Percentiles rank a stretch among this genome's conserved stretches.
These are phyloP conservation scores for Drosophila paulistorum DNA, from an alignment of 1,140 invertebrate species.

Conservation along the genomic window DNA sequence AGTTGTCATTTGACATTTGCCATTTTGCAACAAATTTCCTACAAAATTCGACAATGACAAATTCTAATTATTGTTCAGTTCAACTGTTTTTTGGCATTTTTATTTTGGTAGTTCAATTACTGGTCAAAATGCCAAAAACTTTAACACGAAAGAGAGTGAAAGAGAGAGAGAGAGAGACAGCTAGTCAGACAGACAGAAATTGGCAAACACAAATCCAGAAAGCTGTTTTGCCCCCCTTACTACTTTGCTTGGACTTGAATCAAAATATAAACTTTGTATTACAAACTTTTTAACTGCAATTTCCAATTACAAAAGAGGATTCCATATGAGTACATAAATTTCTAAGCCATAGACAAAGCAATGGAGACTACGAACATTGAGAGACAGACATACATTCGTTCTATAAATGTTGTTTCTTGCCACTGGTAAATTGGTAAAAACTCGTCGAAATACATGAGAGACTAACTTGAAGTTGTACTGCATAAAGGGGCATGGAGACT, in stretches of 20 bases:
- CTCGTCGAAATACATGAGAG: constrained; percentile 14
- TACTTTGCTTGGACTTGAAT: constrained; percentile 29
- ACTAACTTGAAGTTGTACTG: constrained; percentile 15
- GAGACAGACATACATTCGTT: constrained; percentile 2
- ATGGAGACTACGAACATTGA: too few relatives aligned
- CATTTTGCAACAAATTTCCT: constrained; percentile 11
- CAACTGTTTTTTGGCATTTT: constrained; percentile 18
- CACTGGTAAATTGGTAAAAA: constrained; percentile 7
- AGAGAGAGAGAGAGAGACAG: background rate
- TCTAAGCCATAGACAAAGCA: background rate
- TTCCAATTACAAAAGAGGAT: constrained; percentile 55
- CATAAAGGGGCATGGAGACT: background rate
- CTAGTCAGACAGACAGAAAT: constrained; percentile 16
- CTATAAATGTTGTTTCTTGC: background rate
- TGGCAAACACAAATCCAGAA: constrained; percentile 30
- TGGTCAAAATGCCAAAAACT: constrained; percentile 20
- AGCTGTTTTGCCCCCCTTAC: constrained; percentile 7
- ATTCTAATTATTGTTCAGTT: constrained; percentile 16
- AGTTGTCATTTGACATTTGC: constrained; percentile 9
- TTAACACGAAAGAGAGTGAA: background rate
- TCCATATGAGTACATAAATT: constrained; percentile 19
- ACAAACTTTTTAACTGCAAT: constrained; percentile 59
- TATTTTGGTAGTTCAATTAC: constrained; percentile 15
- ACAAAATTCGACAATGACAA: constrained; percentile 22
- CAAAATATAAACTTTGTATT: constrained; percentile 60